These are phyloP conservation scores for Holacanthella duospinosa DNA, from an alignment of 2,888 invertebrate species.

Conservation along the genomic window DNA sequence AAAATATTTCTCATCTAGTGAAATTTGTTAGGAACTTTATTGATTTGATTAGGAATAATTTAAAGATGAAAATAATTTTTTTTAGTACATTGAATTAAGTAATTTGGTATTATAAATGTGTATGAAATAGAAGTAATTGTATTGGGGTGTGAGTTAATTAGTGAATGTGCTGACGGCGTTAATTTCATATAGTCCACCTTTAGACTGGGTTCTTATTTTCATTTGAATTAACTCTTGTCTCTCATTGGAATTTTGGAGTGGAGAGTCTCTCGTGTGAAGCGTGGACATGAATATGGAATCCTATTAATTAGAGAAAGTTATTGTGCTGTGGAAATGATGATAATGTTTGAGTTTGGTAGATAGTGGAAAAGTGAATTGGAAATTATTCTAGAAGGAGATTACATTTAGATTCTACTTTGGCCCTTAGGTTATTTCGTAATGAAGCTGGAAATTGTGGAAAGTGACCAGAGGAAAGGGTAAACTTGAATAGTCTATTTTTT, in stretches of 20 bases:
- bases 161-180: neutral
- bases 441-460: slow-evolving; percentile 36
- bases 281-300: slow-evolving; percentile 31
- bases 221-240: too few relatives aligned
- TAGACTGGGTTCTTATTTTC: neutral
- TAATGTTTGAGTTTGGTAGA: too few relatives aligned
- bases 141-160: neutral
- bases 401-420: slow-evolving; percentile 27
- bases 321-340: too few relatives aligned
- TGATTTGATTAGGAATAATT: too few relatives aligned
- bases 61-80: too few relatives aligned
- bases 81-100: too few relatives aligned
- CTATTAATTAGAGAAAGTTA: slow-evolving; percentile 32
- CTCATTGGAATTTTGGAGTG: neutral
- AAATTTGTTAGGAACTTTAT: too few relatives aligned
- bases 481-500: neutral
- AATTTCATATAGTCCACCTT: neutral
- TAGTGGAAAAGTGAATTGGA: too few relatives aligned
- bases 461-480: neutral
- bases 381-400: too few relatives aligned
- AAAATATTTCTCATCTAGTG: too few relatives aligned
- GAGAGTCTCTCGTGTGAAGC: neutral
- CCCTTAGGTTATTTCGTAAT: slow-evolving; percentile 38
- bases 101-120: too few relatives aligned
- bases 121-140: too few relatives aligned